Evolutionary conservation across 2,113 vertebrate species (phyloP).

Genomic region (Pongo pygmaeus): DNA sequence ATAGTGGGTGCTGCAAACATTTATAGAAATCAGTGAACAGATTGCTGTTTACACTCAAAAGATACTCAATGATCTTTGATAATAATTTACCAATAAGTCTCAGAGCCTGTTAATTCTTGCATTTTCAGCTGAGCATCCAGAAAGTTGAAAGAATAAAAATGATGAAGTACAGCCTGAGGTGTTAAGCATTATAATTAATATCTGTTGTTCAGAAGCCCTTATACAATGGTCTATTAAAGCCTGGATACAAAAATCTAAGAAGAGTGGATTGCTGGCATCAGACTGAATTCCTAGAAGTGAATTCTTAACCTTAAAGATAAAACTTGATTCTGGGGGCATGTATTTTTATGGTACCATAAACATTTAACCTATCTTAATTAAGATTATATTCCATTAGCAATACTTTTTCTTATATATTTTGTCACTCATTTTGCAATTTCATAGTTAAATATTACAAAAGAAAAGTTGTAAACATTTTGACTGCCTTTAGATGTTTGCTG

Average conservation of each 20-base stretch:
- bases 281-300: background rate
- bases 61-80: no score
- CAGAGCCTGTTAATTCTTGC: background rate
- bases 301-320: background rate
- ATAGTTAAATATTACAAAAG: constrained; percentile 7
- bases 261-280: background rate
- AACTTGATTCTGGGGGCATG: background rate
- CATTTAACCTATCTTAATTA: background rate
- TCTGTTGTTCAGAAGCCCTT: background rate
- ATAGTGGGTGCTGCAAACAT: background rate
- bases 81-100: background rate
- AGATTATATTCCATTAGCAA: background rate
- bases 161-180: background rate
- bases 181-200: background rate
- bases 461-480: constrained; percentile 31
- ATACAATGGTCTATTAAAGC: background rate
- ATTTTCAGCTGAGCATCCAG: background rate
- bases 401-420: background rate
- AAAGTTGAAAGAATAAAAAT: constrained; percentile 17
- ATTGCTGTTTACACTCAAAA: background rate
- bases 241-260: background rate
- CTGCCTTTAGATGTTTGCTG: constrained; percentile 19
- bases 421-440: background rate
- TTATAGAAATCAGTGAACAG: constrained; percentile 8
- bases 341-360: background rate